Evolutionary conservation across 2,888 invertebrate species (phyloP).

Genomic region (Steinernema scapterisci): DNA sequence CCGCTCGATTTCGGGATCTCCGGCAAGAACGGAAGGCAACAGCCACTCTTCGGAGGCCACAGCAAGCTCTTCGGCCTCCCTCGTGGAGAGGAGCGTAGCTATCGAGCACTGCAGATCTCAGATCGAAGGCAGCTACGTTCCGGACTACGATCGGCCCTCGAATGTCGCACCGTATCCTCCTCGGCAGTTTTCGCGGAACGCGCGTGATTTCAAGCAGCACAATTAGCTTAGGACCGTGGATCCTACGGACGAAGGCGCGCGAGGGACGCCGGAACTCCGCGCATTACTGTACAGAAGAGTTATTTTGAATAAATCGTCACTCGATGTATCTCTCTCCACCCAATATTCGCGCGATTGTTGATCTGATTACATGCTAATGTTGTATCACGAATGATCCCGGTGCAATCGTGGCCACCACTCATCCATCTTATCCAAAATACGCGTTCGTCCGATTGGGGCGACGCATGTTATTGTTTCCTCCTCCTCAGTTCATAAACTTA

Average conservation of each 20-base stretch:
- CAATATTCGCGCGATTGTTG: no score
- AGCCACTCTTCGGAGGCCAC: not conserved
- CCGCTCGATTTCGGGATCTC: not conserved
- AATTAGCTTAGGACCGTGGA: not conserved
- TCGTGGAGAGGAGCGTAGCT: not conserved
- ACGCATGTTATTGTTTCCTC: not conserved
- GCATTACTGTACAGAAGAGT: not conserved
- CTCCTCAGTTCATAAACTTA: not conserved
- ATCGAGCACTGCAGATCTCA: not conserved
- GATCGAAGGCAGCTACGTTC: not conserved
- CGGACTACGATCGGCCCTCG: not conserved
- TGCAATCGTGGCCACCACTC: not conserved
- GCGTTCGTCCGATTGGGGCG: not conserved
- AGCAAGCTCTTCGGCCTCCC: not conserved
- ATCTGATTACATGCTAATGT: no score
- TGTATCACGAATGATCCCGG: not conserved
- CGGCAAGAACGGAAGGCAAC: not conserved
- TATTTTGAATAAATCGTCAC: constrained; percentile 20
- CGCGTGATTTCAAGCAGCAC: not conserved
- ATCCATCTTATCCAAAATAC: no score
- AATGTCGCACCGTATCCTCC: not conserved
- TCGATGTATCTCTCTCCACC: not conserved
- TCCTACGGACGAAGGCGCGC: not conserved
- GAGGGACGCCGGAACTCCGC: not conserved
- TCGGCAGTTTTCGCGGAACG: not conserved